Evolutionary conservation across 2,888 invertebrate species (phyloP), one percentile per base, ranked within the genome.

Genomic region (Ectropis crepuscularia): DNA sequence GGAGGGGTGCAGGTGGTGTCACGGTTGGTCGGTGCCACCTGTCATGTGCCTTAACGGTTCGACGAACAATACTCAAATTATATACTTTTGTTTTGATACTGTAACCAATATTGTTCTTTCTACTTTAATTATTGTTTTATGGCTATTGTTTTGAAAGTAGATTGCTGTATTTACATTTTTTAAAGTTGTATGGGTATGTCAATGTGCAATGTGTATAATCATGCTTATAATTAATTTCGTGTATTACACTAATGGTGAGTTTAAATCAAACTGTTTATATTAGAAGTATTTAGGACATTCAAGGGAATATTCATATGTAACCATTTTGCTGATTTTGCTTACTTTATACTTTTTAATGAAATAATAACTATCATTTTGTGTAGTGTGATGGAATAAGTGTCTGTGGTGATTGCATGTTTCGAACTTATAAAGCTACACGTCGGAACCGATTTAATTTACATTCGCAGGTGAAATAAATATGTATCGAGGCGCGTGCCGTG

Each of bases 1-100:
- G 71, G 83, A 78, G 80, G 90, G 89, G 88, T 83, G 88, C 90
- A 90, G 90, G 92, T 90, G 90, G 71, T 74, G 90, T 89, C 80
- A 85, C 75, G 88, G 78, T 85, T 75, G 78, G 82, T 68, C 79
- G 81, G 75, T 75, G 81, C 82, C 92, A 92, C 92, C 92, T 92
- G 92, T 87, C 82, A 68, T 81, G 75, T 79, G 74, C 76, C 76
- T 78, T 55, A 74, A 82, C 77, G 88, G 88, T 83, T 86, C 84
- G 83, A 71, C 88, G 84, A 76, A 74, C 79, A 82, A 66, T 78
- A 53, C 55, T 46, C 28, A 57, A 57, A 55, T 47, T 46, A 12
- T 45, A 7, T 38, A 43, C 12, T 48, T 65, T 28, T 57, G 16
- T 63, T 41, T 60, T 37, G 42, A 47, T 58, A 59, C 6, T 60